Percentiles rank a stretch among this genome's conserved stretches.
Evolutionary conservation across 2,797 vertebrate genomes (phyloP).

Genomic region (Dicrostonyx torquatus): DNA sequence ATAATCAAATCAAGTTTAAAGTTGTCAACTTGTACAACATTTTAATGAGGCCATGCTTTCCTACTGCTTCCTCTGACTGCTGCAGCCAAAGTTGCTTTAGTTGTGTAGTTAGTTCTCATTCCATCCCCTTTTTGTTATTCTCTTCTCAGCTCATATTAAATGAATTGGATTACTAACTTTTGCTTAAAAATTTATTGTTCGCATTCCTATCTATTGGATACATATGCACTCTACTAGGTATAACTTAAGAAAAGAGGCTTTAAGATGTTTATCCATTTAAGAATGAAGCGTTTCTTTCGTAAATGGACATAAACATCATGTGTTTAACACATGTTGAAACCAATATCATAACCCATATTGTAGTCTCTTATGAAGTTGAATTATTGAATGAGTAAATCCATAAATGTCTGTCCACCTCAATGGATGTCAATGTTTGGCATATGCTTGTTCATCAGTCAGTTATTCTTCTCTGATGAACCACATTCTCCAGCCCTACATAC

Average conservation of each 20-base stretch:
- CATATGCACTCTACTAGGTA: background rate
- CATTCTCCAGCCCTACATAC: background rate
- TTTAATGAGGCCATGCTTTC: background rate
- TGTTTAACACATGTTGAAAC: background rate
- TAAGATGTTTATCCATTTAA: background rate
- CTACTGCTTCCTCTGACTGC: background rate
- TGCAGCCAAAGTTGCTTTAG: background rate
- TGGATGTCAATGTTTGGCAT: background rate
- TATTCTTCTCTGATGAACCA: background rate
- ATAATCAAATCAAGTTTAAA: slow-evolving; percentile 15
- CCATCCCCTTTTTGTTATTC: background rate
- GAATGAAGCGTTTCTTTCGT: background rate
- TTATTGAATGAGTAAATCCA: background rate
- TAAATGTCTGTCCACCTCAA: background rate
- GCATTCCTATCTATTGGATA: background rate
- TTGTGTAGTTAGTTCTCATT: too few species aligned
- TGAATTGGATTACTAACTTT: background rate
- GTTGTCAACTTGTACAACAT: background rate
- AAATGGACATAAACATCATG: too few species aligned
- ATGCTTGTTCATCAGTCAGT: background rate
- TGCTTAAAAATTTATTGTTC: background rate
- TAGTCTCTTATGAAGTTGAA: background rate
- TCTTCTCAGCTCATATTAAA: background rate
- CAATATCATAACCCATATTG: background rate
- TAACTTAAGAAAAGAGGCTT: background rate